Evolutionary conservation across 2,888 invertebrate genomes (phyloP).

Genomic region (Phanerotoma sp.): DNA sequence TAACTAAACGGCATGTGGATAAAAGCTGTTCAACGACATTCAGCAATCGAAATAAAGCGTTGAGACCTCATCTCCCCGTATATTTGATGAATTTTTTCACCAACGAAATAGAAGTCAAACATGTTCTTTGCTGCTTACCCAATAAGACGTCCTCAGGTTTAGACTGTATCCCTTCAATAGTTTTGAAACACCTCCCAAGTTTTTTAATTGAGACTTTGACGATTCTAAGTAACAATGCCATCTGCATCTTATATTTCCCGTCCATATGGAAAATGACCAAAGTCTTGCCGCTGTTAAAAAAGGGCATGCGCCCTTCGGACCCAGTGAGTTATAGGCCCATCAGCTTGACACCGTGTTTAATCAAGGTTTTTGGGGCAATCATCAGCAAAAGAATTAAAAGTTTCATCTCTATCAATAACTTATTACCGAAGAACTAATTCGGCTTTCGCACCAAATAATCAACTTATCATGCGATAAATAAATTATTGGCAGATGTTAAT

Average conservation of each 20-base stretch:
- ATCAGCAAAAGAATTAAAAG: not conserved
- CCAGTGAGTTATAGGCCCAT: slow-evolving; percentile 24
- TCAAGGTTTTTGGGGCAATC: slow-evolving; percentile 5
- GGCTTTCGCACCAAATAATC: slow-evolving; percentile 13
- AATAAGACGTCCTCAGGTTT: slow-evolving; percentile 20
- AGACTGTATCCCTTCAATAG: slow-evolving; percentile 21
- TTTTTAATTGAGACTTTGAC: slow-evolving; percentile 12
- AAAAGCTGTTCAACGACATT: too few species aligned
- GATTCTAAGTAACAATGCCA: slow-evolving; percentile 23
- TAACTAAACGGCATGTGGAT: too few species aligned
- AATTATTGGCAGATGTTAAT: slow-evolving; percentile 10
- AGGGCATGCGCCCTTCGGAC: slow-evolving; percentile 15
- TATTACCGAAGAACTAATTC: slow-evolving; percentile 15
- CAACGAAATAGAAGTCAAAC: not conserved
- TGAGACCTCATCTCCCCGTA: too few species aligned
- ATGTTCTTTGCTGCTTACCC: slow-evolving; percentile 5
- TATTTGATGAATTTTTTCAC: too few species aligned
- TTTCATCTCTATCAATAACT: not conserved
- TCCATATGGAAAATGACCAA: slow-evolving; percentile 26
- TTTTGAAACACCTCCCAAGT: slow-evolving; percentile 22
- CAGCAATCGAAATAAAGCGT: too few species aligned
- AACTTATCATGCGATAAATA: slow-evolving; percentile 9
- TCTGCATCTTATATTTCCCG: slow-evolving; percentile 24
- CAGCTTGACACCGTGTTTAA: not conserved
- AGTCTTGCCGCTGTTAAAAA: slow-evolving; percentile 27